Evolutionary conservation across 2,888 invertebrate genomes (phyloP), one percentile per base, ranked within the genome.

Genomic region (Thecophora atra): DNA sequence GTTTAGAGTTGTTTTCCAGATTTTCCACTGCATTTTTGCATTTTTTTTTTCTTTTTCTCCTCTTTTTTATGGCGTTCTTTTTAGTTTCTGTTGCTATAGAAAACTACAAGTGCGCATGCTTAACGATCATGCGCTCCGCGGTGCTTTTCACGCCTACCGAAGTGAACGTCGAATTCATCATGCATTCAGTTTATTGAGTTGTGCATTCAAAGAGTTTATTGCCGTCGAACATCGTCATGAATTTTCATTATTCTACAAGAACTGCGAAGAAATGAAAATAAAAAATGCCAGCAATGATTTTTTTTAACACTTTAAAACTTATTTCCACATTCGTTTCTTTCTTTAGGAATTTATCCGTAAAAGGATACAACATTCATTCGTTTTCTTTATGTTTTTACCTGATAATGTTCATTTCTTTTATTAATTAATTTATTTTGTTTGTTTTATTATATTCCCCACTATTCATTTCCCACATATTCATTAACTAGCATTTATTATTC

Each of bases 111-210:
- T 71, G 69, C 72, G 72, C 72, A 72, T 72, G 72, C 72, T 58
- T 64, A 62, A 54, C 68, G 72, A 68, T 72, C 72, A 72, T 72
- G 72, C 69, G 72, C 72, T 64, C 42, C 72, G 42, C 47, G n/a
- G 37, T 42, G 11, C 26, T 67, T 72, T 72, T 19, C 62, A 72
- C 72, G 72, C 72, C 72, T 72, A 72, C 72, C 64, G 64, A 66
- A 70, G 51, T 62, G 62, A 70, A 58, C 15, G 58, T 6, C 28
- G 3, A 47, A 4, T 47, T 13, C 13, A 47, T 56, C 56, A 56
- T 56, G 8, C 56, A 56, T 56, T 5, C 56, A 56, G 21, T 56
- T 24, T 24, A 56, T 56, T n/a, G n/a, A 56, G 11, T 56, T 56
- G 13, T 13, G n/a, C n/a, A 47, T 47, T 47, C n/a, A 4, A 47